Conservation (phyloP, 1,140 invertebrate genomes). For the Halyomorpha halys region DNA sequence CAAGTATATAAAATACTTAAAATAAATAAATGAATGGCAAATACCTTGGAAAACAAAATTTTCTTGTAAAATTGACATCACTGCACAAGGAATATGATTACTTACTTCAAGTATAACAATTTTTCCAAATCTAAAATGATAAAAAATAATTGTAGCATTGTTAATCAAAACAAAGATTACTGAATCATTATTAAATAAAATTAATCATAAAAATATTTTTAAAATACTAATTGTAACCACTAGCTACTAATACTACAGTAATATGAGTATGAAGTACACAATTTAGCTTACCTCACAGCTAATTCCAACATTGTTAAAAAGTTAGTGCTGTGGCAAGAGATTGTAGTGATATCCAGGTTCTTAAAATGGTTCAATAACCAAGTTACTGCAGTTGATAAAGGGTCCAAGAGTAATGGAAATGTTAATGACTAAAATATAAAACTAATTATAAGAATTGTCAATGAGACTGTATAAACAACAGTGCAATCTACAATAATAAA, state of each 20-base stretch:
- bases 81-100: conserved; percentile 50
- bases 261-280: too few species aligned
- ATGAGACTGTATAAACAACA: too few species aligned
- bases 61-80: conserved; percentile 55
- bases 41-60: conserved; percentile 55
- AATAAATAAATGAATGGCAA: not conserved
- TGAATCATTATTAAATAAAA: too few species aligned
- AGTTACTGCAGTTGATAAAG: conserved; percentile 66
- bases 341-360: conserved; percentile 54
- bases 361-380: conserved; percentile 72
- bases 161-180: not conserved
- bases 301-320: conserved; percentile 77
- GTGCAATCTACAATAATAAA: too few species aligned
- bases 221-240: too few species aligned
- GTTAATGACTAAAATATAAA: conserved; percentile 40
- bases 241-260: too few species aligned
- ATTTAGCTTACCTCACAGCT: conserved; percentile 47
- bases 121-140: conserved; percentile 73
- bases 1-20: not conserved
- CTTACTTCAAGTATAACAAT: conserved; percentile 77
- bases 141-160: not conserved
- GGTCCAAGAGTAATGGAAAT: conserved; percentile 75
- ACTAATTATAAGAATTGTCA: too few species aligned
- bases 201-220: too few species aligned
- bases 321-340: conserved; percentile 66